A percentile compares a stretch with the other conserved stretches of the same genome.
Conservation (phyloP, 2,888 invertebrate genomes). For the Mesochorus sp. region DNA sequence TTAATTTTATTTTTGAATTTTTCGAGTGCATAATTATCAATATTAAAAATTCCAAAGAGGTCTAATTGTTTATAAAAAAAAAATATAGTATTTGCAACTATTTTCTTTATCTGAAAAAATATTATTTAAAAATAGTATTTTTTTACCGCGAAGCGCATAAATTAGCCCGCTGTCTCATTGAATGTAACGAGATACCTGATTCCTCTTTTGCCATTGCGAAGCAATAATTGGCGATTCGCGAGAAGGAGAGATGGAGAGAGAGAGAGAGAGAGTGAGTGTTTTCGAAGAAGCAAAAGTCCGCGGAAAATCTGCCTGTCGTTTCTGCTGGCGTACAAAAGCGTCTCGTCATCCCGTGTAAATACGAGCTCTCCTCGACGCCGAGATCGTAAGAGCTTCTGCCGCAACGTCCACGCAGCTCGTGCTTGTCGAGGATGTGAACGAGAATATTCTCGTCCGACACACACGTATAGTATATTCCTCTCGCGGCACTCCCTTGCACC, state of each 20-base stretch:
- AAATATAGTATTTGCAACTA: no score
- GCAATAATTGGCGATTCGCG: conserved; percentile 56
- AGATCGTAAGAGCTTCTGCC: conserved; percentile 51
- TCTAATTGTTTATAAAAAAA: no score
- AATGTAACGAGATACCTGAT: conserved; percentile 29
- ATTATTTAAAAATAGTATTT: neutral
- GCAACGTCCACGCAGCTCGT: conserved; percentile 32
- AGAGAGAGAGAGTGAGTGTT: neutral
- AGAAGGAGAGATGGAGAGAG: neutral
- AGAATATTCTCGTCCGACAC: neutral
- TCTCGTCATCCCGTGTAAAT: conserved; percentile 80
- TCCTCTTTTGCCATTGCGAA: conserved; percentile 14
- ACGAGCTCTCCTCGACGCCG: conserved; percentile 58
- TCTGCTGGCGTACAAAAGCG: conserved; percentile 72
- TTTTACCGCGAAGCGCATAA: conserved; percentile 1
- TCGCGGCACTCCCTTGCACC: conserved; percentile 72
- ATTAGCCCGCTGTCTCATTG: conserved; percentile 37
- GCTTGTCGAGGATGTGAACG: conserved; percentile 20
- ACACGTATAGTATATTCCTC: no score
- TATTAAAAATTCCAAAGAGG: no score
- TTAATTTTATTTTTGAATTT: no score
- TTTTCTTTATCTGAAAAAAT: neutral
- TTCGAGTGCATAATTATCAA: neutral
- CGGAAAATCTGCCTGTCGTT: conserved; percentile 38
- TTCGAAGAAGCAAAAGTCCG: conserved; percentile 8